phyloP scores from a whole-genome alignment of 1,140 invertebrate genomes.

The Magallana gigas region DNA sequence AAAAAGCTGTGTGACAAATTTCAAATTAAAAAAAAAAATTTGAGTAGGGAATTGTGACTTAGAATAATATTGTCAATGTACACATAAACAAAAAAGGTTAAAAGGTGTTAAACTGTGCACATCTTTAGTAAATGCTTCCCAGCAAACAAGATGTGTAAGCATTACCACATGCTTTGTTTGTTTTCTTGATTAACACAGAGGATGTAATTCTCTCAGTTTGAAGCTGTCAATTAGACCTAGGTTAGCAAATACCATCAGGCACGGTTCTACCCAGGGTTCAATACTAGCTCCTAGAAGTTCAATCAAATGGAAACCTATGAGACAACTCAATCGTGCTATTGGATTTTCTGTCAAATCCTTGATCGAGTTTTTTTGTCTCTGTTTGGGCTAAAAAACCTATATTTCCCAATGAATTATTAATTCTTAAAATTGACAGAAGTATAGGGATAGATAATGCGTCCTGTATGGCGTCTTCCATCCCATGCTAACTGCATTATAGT shows the following conservation, averaged over 20 bases:
- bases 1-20: background rate
- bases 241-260: background rate
- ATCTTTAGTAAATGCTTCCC: background rate
- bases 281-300: background rate
- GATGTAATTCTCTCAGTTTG: background rate
- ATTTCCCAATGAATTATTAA: slow-evolving; percentile 13
- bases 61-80: background rate
- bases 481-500: background rate
- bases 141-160: slow-evolving; percentile 11
- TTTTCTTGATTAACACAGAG: slow-evolving; percentile 3
- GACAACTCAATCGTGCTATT: background rate
- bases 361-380: background rate
- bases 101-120: background rate
- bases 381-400: background rate
- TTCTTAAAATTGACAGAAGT: slow-evolving; percentile 13
- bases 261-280: background rate
- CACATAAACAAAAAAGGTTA: background rate
- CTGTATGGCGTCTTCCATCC: background rate
- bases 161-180: background rate
- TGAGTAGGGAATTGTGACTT: background rate
- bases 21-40: background rate
- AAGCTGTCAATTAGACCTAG: slow-evolving; percentile 10
- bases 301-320: background rate
- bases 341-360: slow-evolving; percentile 10
- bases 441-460: background rate